Evolutionary conservation across 30 jellyfish, hydroid and myxozoan species (phyloP).

Genomic region (Aurelia sp.): DNA sequence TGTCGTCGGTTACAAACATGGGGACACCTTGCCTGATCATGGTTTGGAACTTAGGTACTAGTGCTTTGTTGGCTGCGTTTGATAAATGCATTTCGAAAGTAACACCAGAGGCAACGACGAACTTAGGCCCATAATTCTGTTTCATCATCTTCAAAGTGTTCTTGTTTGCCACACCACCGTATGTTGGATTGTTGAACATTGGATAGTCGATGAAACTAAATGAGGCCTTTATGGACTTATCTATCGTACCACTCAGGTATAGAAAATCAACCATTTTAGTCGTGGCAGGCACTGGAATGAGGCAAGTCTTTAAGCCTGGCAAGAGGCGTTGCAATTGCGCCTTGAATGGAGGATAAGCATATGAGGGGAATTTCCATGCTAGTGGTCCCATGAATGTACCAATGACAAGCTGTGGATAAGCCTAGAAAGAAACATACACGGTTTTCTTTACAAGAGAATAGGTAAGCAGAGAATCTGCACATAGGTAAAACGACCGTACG

Average conservation of each 20-base stretch:
- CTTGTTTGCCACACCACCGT: conserved; percentile 32
- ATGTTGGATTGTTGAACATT: conserved; percentile 53
- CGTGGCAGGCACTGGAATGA: conserved; percentile 5
- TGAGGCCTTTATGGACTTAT: conserved; percentile 58
- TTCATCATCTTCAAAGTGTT: conserved; percentile 58
- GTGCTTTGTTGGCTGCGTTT: background rate
- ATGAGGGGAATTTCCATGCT: conserved; percentile 6
- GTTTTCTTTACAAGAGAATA: too few relatives aligned
- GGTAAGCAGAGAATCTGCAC: too few relatives aligned
- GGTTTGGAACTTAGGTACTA: conserved; percentile 1
- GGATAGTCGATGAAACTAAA: conserved; percentile 10
- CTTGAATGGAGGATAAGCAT: background rate
- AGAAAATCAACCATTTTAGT: conserved; percentile 31
- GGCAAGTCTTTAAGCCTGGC: conserved; percentile 48
- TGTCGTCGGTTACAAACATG: conserved; percentile 75
- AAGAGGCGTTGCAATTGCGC: background rate
- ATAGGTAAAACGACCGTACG: too few relatives aligned
- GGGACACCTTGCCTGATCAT: conserved; percentile 65
- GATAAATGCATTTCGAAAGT: conserved; percentile 38
- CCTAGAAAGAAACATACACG: conserved; percentile 11
- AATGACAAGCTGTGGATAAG: conserved; percentile 18
- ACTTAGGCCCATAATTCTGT: conserved; percentile 61
- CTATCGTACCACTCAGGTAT: conserved; percentile 54
- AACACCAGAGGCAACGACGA: conserved; percentile 68
- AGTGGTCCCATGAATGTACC: conserved; percentile 7